Conservation (phyloP, 2,888 invertebrate genomes). For the Odontothrips loti region DNA sequence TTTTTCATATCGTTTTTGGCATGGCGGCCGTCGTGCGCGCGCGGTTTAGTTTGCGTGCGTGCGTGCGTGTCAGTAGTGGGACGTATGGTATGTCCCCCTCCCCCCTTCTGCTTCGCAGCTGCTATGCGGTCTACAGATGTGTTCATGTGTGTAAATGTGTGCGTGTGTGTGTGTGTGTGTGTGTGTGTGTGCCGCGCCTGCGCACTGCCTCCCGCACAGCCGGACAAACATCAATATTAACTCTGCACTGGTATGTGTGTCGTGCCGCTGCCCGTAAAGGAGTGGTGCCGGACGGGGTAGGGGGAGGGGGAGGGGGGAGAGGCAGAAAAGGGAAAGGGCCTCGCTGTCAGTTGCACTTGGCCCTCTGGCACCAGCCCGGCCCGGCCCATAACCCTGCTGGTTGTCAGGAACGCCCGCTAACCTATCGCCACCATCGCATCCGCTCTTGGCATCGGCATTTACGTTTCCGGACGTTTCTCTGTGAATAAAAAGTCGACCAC, state of each 20-base stretch:
- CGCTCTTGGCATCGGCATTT: too few relatives aligned
- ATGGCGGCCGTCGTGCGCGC: too few relatives aligned
- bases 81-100: too few relatives aligned
- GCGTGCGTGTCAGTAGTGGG: neutral
- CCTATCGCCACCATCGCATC: too few relatives aligned
- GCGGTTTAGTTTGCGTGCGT: neutral
- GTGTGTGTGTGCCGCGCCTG: neutral
- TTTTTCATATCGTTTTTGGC: neutral
- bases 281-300: neutral
- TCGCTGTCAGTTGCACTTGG: neutral
- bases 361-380: neutral
- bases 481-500: too few relatives aligned
- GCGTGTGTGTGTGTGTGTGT: neutral
- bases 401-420: too few relatives aligned
- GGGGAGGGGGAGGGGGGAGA: neutral
- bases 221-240: conserved; percentile 23
- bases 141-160: neutral
- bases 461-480: too few relatives aligned
- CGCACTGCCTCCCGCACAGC: neutral
- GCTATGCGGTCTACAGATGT: neutral
- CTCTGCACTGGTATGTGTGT: neutral
- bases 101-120: too few relatives aligned
- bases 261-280: neutral
- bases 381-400: neutral
- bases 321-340: neutral